Evolutionary conservation across 1,140 invertebrate genomes (phyloP).

Genomic region (Cydia pomonella): DNA sequence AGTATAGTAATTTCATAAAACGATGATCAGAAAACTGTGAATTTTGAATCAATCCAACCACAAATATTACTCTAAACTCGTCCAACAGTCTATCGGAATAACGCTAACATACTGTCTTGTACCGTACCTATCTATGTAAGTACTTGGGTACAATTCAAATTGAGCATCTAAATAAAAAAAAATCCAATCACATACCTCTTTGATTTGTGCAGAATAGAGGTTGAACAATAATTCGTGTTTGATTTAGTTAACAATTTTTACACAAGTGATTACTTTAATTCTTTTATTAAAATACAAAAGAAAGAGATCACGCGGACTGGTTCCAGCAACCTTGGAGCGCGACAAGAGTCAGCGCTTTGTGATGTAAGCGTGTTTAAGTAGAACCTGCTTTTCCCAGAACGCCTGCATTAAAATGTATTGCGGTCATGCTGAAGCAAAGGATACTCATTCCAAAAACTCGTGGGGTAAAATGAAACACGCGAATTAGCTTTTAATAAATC

Average conservation of each 20-base stretch:
- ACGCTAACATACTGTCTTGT: too few relatives aligned
- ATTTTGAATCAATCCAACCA: too few relatives aligned
- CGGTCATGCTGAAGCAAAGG: conserved; percentile 11
- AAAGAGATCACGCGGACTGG: conserved; percentile 7
- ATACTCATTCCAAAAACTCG: conserved; percentile 4
- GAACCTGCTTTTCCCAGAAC: conserved; percentile 31
- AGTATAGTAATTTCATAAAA: too few relatives aligned
- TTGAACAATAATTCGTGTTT: background rate
- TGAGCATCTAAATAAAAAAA: too few relatives aligned
- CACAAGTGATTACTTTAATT: background rate
- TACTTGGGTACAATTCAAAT: too few relatives aligned
- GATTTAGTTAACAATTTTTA: background rate
- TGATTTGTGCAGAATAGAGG: background rate
- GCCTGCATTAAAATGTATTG: conserved; percentile 15
- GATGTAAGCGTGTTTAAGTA: conserved; percentile 29
- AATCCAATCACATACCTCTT: conserved; percentile 33
- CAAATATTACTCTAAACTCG: too few relatives aligned
- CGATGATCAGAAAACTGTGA: too few relatives aligned
- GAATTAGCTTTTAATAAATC: conserved; percentile 25
- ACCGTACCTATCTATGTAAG: too few relatives aligned
- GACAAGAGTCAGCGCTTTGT: conserved; percentile 30
- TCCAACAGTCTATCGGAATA: too few relatives aligned
- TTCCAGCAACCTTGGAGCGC: conserved; percentile 26
- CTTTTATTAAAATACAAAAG: conserved; percentile 16
- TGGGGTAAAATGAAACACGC: conserved; percentile 36